phyloP scores from a whole-genome alignment of 1,140 invertebrate species.

The Goniozus legneri region DNA sequence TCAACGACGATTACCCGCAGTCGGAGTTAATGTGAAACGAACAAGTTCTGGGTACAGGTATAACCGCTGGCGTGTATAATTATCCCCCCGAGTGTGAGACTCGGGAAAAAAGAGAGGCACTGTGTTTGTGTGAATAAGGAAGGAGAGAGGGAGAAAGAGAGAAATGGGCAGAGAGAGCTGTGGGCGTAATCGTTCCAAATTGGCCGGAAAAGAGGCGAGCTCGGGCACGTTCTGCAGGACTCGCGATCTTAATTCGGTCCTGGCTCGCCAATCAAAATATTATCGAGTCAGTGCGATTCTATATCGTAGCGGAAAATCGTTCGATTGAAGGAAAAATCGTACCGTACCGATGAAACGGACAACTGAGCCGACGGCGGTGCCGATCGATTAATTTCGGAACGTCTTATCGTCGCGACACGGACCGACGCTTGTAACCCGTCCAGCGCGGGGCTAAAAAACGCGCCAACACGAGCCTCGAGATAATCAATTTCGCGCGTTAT shows the following conservation, averaged over 20 bases:
- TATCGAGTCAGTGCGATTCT: no score
- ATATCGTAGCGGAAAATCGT: no score
- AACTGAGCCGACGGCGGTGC: no score
- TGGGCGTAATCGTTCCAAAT: slow-evolving; percentile 22
- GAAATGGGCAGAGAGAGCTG: slow-evolving; percentile 10
- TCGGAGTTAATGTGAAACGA: slow-evolving; percentile 11
- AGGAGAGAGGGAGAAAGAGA: not conserved
- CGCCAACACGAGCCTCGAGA: no score
- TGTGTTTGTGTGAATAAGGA: no score
- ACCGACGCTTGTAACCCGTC: no score
- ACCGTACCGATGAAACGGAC: no score
- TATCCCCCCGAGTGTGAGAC: slow-evolving; percentile 13
- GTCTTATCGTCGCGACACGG: no score
- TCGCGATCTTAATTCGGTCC: slow-evolving; percentile 14
- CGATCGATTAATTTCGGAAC: no score
- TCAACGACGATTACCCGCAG: slow-evolving; percentile 11
- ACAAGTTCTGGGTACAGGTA: slow-evolving; percentile 7
- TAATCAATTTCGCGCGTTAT: no score
- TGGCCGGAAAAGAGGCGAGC: slow-evolving; percentile 24
- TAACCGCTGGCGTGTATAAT: slow-evolving; percentile 8
- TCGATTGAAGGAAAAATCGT: no score
- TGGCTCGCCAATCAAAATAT: not conserved
- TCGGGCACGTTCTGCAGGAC: slow-evolving; percentile 10
- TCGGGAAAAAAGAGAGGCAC: slow-evolving; percentile 5
- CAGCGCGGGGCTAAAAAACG: no score